Evolutionary conservation across 2,888 invertebrate species (phyloP).

Genomic region (Aphodius granarius): DNA sequence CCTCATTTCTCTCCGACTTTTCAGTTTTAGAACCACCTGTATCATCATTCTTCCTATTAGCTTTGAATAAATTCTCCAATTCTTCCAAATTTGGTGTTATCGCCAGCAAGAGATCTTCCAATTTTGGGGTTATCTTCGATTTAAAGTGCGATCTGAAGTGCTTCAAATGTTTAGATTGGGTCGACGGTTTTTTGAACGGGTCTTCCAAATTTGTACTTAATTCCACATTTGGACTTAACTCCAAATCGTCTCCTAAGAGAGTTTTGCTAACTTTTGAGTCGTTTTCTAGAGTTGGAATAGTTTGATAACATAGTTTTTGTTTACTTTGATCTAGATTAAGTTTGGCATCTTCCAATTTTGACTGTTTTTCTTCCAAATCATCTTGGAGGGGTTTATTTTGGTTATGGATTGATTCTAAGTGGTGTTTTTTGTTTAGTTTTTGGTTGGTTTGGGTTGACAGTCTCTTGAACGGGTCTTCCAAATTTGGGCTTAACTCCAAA

Average conservation of each 20-base stretch:
- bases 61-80: background rate
- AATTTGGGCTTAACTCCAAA: background rate
- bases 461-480: background rate
- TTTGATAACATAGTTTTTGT: no score
- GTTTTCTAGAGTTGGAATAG: no score
- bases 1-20: background rate
- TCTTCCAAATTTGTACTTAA: background rate
- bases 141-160: background rate
- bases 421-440: background rate
- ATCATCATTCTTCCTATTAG: background rate
- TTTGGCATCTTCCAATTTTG: background rate
- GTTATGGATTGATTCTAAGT: no score
- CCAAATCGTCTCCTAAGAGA: background rate
- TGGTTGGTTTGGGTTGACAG: background rate
- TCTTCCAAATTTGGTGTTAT: background rate
- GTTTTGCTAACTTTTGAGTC: no score
- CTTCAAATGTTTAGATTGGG: background rate
- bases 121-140: background rate
- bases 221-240: background rate
- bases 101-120: background rate
- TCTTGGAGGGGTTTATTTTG: no score
- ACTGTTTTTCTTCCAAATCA: background rate
- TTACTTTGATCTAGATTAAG: background rate
- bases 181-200: background rate
- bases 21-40: background rate